Evolutionary conservation across 2,888 invertebrate genomes (phyloP), one percentile per base, ranked within the genome.

Genomic region (Agrochola macilenta): DNA sequence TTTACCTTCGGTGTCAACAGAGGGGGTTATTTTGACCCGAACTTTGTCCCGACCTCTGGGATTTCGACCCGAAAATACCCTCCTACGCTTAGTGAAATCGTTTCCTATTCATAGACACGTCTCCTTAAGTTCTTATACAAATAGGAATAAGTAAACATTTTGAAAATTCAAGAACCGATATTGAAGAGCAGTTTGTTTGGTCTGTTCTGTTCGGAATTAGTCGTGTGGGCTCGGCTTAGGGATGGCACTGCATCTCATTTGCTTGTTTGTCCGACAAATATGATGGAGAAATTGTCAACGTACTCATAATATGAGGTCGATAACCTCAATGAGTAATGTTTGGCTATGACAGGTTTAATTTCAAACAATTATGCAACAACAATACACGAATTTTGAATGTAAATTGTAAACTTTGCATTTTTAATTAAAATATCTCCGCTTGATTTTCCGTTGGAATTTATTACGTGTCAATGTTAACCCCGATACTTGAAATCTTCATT

Each of bases 71-170:
- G 57, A 61, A 73, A 72, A 77, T 57, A 87, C 81, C 84, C 88
- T 83, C 92, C 92, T 89, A 93, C 92, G 89, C 91, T 85, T 82
- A 81, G 87, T 88, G 79, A 83, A 88, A 83, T 76, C 86, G 87
- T 90, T 88, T 88, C 81, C 85, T 90, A 91, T 89, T 91, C 90
- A 91, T 82, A 79, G 88, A 85, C 79, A 88, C 80, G 85, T 86
- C 78, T 66, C 79, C 63, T 81, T 85, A 83, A 84, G 79, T 84
- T 81, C 78, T 82, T 84, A 80, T 85, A 86, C 90, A 94, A 95
- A 95, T 90, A 94, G 76, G 82, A 87, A 85, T 84, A 82, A 75
- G 89, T 92, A 94, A 94, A 94, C 93, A 94, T 92, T 93, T 92
- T 92, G 91, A 92, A 79, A 92, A 93, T 91, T 92, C 90, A 92